Evolutionary conservation across 2,797 vertebrate species (phyloP).

Genomic region (Tangara arthus): DNA sequence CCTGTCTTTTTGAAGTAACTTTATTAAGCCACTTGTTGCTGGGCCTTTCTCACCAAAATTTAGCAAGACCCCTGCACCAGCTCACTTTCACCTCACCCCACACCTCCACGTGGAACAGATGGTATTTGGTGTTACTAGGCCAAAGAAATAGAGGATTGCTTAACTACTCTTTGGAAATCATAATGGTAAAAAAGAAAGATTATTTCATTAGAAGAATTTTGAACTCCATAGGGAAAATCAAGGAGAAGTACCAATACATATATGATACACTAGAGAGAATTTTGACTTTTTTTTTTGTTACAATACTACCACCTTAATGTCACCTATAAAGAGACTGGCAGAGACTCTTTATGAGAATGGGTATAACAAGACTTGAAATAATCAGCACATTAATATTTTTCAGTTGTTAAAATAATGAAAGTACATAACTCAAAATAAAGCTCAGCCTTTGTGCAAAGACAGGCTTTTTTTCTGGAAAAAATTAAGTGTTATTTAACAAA

Average conservation of each 20-base stretch:
- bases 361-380: not conserved
- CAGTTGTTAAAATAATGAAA: not conserved
- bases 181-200: not conserved
- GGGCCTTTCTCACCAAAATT: not conserved
- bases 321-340: not conserved
- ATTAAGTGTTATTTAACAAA: not conserved
- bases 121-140: not conserved
- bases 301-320: not conserved
- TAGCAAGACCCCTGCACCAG: not conserved
- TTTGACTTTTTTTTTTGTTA: not conserved
- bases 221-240: not conserved
- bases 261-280: not conserved
- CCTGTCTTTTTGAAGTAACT: not conserved
- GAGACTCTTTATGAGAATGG: not conserved
- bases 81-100: not conserved
- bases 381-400: not conserved
- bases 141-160: not conserved
- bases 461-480: not conserved
- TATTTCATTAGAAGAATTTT: not conserved
- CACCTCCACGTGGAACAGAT: not conserved
- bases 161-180: not conserved
- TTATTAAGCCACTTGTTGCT: not conserved
- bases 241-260: not conserved
- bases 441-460: not conserved
- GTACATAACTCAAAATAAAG: not conserved